Evolutionary conservation across 2,797 vertebrate species (phyloP).

Genomic region (Pipistrellus nathusii): DNA sequence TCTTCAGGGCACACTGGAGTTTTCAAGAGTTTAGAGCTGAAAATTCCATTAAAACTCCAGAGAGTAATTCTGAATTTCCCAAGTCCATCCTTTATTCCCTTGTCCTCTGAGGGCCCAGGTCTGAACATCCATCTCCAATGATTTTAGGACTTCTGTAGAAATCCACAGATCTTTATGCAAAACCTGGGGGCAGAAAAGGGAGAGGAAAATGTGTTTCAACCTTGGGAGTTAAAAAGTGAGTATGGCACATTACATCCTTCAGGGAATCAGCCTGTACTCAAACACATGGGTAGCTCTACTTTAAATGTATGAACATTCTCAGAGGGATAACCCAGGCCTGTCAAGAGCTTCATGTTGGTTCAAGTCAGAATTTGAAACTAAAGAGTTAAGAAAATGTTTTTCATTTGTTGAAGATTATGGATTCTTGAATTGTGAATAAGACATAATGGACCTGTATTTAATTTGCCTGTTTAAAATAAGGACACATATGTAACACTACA

Average conservation of each 20-base stretch:
- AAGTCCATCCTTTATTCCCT: background rate
- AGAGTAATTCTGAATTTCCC: background rate
- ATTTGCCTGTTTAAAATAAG: conserved; percentile 8
- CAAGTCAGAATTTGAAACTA: conserved; percentile 2
- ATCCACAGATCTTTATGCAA: background rate
- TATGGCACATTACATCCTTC: background rate
- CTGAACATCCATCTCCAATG: background rate
- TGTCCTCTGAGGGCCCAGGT: background rate
- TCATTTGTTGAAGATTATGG: conserved; percentile 9
- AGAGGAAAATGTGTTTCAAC: background rate
- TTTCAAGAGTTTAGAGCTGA: background rate
- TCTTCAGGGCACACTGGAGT: background rate
- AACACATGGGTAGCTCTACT: background rate
- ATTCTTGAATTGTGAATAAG: conserved; percentile 37
- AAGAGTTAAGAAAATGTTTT: background rate
- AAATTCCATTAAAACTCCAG: background rate
- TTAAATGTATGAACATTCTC: background rate
- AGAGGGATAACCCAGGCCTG: background rate
- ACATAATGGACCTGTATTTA: background rate
- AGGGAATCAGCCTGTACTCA: background rate
- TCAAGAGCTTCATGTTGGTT: background rate
- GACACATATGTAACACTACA: no score
- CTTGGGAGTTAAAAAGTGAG: background rate
- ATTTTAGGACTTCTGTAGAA: background rate
- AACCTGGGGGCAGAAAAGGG: background rate